phyloP scores from a whole-genome alignment of 2,113 vertebrate species.

The Malurus melanocephalus region DNA sequence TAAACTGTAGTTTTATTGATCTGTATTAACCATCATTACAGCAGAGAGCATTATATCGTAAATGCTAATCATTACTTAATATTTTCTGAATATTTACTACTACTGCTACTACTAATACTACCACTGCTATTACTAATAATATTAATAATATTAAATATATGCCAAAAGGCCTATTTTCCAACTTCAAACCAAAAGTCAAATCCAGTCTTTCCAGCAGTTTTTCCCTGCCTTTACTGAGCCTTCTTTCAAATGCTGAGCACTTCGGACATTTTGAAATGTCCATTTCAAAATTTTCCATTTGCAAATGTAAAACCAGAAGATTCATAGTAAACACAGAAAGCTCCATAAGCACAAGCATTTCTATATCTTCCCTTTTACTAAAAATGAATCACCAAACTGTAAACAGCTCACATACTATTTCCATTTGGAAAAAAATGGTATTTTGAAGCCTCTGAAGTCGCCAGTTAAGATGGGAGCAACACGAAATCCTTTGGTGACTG shows the following conservation, averaged over 20 bases:
- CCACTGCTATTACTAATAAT: neutral
- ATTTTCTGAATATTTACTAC: neutral
- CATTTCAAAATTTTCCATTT: slow-evolving; percentile 21
- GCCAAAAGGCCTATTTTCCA: neutral
- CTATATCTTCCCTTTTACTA: neutral
- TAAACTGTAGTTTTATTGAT: neutral
- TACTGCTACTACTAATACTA: neutral
- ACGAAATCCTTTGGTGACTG: neutral
- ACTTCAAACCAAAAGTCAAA: neutral
- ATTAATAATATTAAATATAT: neutral
- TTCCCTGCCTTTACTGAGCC: neutral
- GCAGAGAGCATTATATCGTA: neutral
- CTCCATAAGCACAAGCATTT: neutral
- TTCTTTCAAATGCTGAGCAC: neutral
- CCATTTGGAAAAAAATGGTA: neutral
- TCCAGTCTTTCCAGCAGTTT: neutral
- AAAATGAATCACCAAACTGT: neutral
- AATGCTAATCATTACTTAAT: neutral
- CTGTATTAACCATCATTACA: neutral
- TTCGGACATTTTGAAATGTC: neutral
- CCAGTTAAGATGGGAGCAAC: neutral
- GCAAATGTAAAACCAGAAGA: neutral
- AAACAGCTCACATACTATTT: neutral
- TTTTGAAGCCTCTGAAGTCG: neutral
- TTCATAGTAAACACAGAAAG: neutral